These are phyloP conservation scores for Tachina grossa DNA, from an alignment of 2,888 invertebrate genomes.

Conservation along the genomic window DNA sequence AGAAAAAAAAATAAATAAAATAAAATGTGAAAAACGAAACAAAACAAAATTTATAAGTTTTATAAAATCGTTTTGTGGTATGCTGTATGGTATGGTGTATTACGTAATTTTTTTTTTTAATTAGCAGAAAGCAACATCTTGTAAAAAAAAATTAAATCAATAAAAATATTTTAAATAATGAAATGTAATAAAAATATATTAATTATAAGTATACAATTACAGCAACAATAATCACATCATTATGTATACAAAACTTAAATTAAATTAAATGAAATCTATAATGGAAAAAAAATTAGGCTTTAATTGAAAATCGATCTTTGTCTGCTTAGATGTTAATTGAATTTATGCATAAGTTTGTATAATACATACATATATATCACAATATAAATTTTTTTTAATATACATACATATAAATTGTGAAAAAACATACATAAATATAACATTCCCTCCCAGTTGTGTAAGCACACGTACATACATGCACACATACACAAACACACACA, in stretches of 20 bases:
- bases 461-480: neutral
- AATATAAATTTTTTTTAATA: neutral
- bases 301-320: constrained; percentile 48
- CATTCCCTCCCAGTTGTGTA: neutral
- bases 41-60: constrained; percentile 12
- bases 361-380: constrained; percentile 28
- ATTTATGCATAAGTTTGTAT: constrained; percentile 68
- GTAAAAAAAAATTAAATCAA: constrained; percentile 48
- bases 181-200: constrained; percentile 17
- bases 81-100: constrained; percentile 68
- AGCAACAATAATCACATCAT: constrained; percentile 49
- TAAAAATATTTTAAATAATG: constrained; percentile 33
- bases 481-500: neutral
- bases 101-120: constrained; percentile 59
- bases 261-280: constrained; percentile 23
- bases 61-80: constrained; percentile 59
- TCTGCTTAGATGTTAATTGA: constrained; percentile 66
- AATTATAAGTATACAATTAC: constrained; percentile 58
- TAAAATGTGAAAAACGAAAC: constrained; percentile 16
- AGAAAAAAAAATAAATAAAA: constrained; percentile 18
- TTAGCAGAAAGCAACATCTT: constrained; percentile 37
- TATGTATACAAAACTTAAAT: constrained; percentile 48
- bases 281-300: constrained; percentile 26
- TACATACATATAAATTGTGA: neutral
- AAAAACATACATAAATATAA: neutral